Evolutionary conservation across 1,140 invertebrate genomes (phyloP), one percentile per base, ranked within the genome.

Genomic region (Trachymyrmex cornetzi): DNA sequence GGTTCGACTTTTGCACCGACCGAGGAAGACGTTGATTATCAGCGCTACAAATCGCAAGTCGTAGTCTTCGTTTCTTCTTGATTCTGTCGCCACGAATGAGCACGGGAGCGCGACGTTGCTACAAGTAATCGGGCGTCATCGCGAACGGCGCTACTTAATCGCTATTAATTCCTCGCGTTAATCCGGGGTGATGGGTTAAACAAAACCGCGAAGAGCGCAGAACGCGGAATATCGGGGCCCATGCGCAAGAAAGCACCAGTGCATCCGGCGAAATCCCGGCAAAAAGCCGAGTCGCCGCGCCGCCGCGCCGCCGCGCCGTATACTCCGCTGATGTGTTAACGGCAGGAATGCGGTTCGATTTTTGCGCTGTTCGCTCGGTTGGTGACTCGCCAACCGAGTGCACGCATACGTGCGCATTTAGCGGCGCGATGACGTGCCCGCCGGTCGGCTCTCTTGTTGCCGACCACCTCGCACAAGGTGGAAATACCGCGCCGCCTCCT

Each of bases 321-420:
- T 38, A 9, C 7, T 11, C 64, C 48, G 38, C 34, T 66, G 85
- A 82, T 69, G 88, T 86, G 81, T 88, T 90, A 90, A 90, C 81
- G 85, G 48, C 44, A 88, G 87, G 89, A 90, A 92, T 92, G 91
- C 90, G 55, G 90, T 86, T 67, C 80, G 84, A 91, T 92, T 92
- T 92, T 91, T 92, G 80, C 64, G 22, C 75, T 74, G 72, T 6
- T 34, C 30, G 30, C 30, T 34, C 4, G 80, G 24, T 12, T 82
- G 82, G 89, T 67, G 77, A 44, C 34, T 61, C 71, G 69, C 69
- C 24, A 4, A 50, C 44, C 38, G 38, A 63, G 61, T 50, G 57
- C 72, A 57, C 66, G 48, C 59, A 30, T 64, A 79, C 66, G 48
- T 48, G n/a, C 16, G 16, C 16, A n/a, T 11, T n/a, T 64, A 22